Conservation (phyloP, 1,140 invertebrate species). For the Pogonomyrmex barbatus region DNA sequence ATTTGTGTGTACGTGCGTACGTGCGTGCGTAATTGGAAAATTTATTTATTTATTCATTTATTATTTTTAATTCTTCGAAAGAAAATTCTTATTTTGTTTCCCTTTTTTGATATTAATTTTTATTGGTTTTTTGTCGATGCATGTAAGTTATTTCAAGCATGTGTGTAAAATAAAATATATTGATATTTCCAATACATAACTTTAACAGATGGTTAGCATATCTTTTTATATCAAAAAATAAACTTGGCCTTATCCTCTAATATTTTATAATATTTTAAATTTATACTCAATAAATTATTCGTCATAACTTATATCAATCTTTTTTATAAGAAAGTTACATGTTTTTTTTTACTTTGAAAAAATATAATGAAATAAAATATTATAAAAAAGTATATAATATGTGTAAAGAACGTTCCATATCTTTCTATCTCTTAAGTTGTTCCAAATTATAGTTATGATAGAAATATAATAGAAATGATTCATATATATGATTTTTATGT, state of each 20-base stretch:
- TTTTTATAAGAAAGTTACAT: neutral
- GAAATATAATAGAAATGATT: neutral
- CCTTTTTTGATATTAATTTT: neutral
- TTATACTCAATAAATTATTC: neutral
- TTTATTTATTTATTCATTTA: too few relatives aligned
- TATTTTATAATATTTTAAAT: neutral
- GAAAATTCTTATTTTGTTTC: neutral
- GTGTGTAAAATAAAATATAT: neutral
- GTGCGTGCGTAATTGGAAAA: too few relatives aligned
- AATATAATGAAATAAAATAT: neutral
- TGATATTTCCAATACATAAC: neutral
- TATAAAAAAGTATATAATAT: neutral
- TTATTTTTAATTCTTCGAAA: neutral
- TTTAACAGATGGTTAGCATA: constrained; percentile 14
- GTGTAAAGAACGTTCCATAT: neutral
- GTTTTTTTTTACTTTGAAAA: neutral
- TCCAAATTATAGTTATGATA: neutral
- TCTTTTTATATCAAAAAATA: neutral
- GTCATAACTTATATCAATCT: neutral
- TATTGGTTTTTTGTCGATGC: neutral
- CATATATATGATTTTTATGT: neutral
- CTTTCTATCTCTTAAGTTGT: neutral
- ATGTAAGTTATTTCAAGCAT: neutral
- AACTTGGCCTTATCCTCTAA: neutral
- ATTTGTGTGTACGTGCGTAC: too few relatives aligned